Evolutionary conservation across 2,113 vertebrate genomes (phyloP), one percentile per base, ranked within the genome.

Genomic region (Phrynosoma blainvillii): DNA sequence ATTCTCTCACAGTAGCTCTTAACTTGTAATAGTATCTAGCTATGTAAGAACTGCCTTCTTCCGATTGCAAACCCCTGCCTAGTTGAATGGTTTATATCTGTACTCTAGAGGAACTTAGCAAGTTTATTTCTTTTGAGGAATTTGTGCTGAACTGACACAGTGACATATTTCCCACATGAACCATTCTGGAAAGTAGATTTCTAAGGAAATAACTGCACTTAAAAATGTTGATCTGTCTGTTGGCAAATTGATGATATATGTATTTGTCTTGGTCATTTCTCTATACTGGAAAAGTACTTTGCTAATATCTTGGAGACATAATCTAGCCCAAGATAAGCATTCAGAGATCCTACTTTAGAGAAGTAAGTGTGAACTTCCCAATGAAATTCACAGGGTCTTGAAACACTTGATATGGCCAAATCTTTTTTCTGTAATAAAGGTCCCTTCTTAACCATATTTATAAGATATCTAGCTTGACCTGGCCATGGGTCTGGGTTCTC

Each of bases 251-350:
- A 87, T 93, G 73, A 89, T 88, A 92, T 56, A 88, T 83, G 87
- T 91, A 92, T 93, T 84, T 89, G 73, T 85, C 80, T 93, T 85
- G 23, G 59, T 94, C 89, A 87, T 1, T 90, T 86, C 76, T 90
- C 42, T 90, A 54, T 87, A 93, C 94, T 96, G 94, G 93, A 94
- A 94, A 95, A 95, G 90, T 85, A 92, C 93, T 95, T 94, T 91
- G 75, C 89, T 85, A 90, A 84, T 94, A 88, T 92, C 92, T 95
- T 92, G 18, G 68, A 32, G 68, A 25, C 71, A 82, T 52, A 59
- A 82, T 32, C 76, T 70, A 87, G 36, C 54, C 52, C 82, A 82
- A 82, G 56, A 65, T 74, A 65, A 52, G 40, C n/a, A 87, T 27
- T 62, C 65, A 47, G 73, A 56, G 59, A 25, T 25, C 54, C 25